Evolutionary conservation across 2,888 invertebrate species (phyloP).

Genomic region (Diaphora mendica): DNA sequence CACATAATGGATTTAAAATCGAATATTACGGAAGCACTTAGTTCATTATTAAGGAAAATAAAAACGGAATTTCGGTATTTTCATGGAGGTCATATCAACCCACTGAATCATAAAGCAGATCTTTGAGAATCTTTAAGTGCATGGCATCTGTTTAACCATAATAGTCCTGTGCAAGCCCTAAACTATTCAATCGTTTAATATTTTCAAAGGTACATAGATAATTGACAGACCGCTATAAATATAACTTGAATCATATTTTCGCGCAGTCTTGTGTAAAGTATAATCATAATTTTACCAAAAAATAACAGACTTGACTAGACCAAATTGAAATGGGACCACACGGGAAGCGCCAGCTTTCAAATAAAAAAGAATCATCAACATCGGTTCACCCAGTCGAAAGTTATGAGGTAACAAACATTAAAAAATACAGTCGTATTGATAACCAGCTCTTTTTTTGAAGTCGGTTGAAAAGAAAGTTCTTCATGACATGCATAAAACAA

Average conservation of each 20-base stretch:
- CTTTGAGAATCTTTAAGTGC: background rate
- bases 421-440: too few species aligned
- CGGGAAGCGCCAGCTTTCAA: too few species aligned
- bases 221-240: background rate
- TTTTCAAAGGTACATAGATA: background rate
- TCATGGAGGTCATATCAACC: background rate
- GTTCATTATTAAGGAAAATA: background rate
- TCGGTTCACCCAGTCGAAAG: too few species aligned
- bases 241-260: background rate
- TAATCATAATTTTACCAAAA: too few species aligned
- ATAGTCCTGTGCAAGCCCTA: background rate
- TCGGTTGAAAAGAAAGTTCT: background rate
- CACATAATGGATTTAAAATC: conserved; percentile 23
- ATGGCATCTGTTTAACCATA: background rate
- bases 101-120: background rate
- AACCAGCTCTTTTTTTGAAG: too few species aligned
- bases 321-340: too few species aligned
- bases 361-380: too few species aligned
- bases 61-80: background rate
- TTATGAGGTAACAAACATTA: too few species aligned
- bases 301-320: too few species aligned
- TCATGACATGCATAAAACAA: background rate
- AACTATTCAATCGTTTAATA: background rate
- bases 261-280: too few species aligned
- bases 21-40: conserved; percentile 13